Base-by-base conservation (phyloP, 2,888 invertebrate species). In the Tineola bisselliella region DNA sequence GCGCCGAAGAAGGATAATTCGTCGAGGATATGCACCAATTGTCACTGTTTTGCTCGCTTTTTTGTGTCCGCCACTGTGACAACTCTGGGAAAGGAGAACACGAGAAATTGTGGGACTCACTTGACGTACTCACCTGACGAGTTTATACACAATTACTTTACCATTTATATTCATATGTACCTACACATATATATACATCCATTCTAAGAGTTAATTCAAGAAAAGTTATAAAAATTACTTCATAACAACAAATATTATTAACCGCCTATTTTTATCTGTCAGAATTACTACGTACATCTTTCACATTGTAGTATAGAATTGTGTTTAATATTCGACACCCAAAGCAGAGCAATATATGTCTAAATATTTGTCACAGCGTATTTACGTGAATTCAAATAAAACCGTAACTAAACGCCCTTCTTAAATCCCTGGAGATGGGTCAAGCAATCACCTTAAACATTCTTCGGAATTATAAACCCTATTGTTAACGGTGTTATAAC, bases 11-110 rank as follows among this genome's bases (percentile, higher is more conserved):
- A 69, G 79, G 81, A 83, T 86, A 86, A 86, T 86, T 86, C 84
- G 82, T 81, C 75, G 78, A 72, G 78, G 77, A 83, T 86, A 86
- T 86, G 87, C 86, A 84, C 86, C 84, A 86, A 86, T 86, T 83
- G 86, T 80, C 86, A 83, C 86, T 71, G 77, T 83, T 81, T 82
- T 84, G 77, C 68, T 80, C 72, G 69, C 67, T 81, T 84, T 81
- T 80, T 74, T 71, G 71, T 71, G 71, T 72, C 70, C 68, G 65
- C 66, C 63, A 62, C 64, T 62, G 67, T 76, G 84, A 81, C 79
- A 72, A 66, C 65, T 73, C 67, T 72, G 75, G 73, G 74, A 75
- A 72, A 60, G 30, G 48, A 48, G 31, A 15, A 12, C n/a, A 30
- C 33, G 58, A 31, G 58, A 58, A 58, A 58, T 58, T 58, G 58